Base-by-base conservation (phyloP, 2,113 vertebrate species). In the Mellivora capensis region DNA sequence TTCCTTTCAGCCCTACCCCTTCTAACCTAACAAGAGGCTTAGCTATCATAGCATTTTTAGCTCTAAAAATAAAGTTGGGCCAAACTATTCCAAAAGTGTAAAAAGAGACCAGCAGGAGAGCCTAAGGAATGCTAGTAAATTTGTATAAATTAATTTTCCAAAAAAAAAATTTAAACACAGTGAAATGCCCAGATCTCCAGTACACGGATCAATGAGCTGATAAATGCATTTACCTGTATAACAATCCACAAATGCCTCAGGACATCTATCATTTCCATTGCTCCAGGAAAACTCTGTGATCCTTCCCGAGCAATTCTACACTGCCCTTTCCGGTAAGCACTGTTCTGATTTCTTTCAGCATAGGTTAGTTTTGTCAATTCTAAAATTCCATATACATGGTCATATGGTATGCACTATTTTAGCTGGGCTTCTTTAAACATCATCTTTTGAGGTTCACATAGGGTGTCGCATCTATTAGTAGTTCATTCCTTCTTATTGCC, bases 61-160 rank as follows among this genome's bases (percentile, higher is more conserved):
- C 31, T 54, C 71, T 84, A 27, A 71, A 39, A 90, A 67, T 69
- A 39, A 79, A 84, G 91, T 11, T 39, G 89, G 88, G 31, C 29
- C 39, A 47, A 91, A 47, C 67, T 88, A 61, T 42, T 61, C 59
- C 23, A 87, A 44, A 77, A 61, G 23, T 62, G 31, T 57, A 71
- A 77, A 47, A 64, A 94, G 18, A 87, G 52, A 80, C 23, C 21
- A 18, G 37, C 49, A 17, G 49, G 85, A 76, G 34, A 44, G 34
- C 11, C 81, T 77, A 54, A 87, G 90, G 72, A 67, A 64, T 37
- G 81, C 25, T 64, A 82, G 39, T 52, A 74, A 18, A 61, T 42
- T 17, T 57, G 20, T 80, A 64, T 72, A 86, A 49, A 59, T 14
- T 37, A 31, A 2, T 67, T 42, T 47, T 59, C 37, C 7, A 2